phyloP scores from a whole-genome alignment of 2,888 invertebrate genomes.

The Thera britannica region DNA sequence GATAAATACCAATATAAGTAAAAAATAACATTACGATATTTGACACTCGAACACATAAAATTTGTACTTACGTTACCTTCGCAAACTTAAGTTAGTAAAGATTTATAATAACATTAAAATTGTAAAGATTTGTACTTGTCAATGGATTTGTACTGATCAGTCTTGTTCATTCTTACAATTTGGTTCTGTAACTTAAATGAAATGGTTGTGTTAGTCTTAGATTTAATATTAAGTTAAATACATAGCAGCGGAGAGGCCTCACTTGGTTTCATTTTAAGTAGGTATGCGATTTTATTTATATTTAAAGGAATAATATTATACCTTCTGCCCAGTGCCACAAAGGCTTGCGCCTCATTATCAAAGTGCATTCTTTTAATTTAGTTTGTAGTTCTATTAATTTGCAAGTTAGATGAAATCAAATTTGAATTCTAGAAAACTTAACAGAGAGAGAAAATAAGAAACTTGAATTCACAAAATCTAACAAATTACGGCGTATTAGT shows the following conservation, averaged over 20 bases:
- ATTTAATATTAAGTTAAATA: constrained; percentile 17
- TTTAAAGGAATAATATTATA: background rate
- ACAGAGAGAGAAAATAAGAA: background rate
- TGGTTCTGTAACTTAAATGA: constrained; percentile 61
- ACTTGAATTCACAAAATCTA: background rate
- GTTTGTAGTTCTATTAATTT: background rate
- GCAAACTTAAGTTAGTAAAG: constrained; percentile 67
- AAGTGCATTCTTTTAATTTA: background rate
- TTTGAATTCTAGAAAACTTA: background rate
- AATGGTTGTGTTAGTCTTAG: constrained; percentile 56
- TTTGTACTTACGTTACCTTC: constrained; percentile 80
- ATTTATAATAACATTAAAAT: constrained; percentile 59
- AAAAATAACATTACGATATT: constrained; percentile 68
- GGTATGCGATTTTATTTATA: background rate
- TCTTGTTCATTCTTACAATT: constrained; percentile 69
- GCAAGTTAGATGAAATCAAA: too few relatives aligned
- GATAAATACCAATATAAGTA: constrained; percentile 76
- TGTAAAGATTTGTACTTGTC: constrained; percentile 70
- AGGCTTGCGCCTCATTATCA: background rate
- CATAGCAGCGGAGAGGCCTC: background rate
- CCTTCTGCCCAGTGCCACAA: background rate
- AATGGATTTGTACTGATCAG: constrained; percentile 80
- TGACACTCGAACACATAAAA: constrained; percentile 81
- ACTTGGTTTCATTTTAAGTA: background rate
- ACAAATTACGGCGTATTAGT: background rate